Conservation (phyloP, 1,140 invertebrate species). For the Rhagoletis zephyria region DNA sequence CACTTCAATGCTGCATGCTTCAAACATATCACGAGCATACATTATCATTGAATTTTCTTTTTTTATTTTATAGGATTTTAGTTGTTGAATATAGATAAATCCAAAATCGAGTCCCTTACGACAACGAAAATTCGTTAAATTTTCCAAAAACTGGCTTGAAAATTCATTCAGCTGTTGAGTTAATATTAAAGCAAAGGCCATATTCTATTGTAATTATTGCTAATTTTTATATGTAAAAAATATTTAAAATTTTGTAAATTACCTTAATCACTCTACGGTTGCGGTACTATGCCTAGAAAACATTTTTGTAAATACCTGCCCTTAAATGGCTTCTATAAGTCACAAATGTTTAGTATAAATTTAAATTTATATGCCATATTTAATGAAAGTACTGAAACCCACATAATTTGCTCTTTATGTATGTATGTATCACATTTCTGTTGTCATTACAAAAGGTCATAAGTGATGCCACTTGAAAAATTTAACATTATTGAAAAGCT, state of each 20-base stretch:
- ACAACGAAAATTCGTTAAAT: slow-evolving; percentile 23
- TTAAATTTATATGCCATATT: too few relatives aligned
- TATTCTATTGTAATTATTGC: slow-evolving; percentile 27
- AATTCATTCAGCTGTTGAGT: not conserved
- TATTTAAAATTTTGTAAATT: not conserved
- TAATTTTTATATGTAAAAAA: not conserved
- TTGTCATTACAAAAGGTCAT: not conserved
- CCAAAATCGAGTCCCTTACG: not conserved
- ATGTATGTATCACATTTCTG: not conserved
- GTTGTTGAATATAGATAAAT: slow-evolving; percentile 61
- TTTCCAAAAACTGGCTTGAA: not conserved
- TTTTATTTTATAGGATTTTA: slow-evolving; percentile 72
- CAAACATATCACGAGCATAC: not conserved
- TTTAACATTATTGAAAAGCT: too few relatives aligned
- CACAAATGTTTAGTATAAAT: not conserved
- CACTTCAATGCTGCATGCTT: slow-evolving; percentile 54
- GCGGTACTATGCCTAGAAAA: not conserved
- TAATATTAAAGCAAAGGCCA: slow-evolving; percentile 3
- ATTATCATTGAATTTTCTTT: slow-evolving; percentile 66
- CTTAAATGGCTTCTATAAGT: not conserved
- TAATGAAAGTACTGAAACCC: not conserved
- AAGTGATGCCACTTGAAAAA: too few relatives aligned
- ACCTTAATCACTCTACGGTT: not conserved
- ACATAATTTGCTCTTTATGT: not conserved
- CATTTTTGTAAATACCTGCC: slow-evolving; percentile 32